Conservation (phyloP, 2,888 invertebrate genomes). For the Sinotaia quadrata region DNA sequence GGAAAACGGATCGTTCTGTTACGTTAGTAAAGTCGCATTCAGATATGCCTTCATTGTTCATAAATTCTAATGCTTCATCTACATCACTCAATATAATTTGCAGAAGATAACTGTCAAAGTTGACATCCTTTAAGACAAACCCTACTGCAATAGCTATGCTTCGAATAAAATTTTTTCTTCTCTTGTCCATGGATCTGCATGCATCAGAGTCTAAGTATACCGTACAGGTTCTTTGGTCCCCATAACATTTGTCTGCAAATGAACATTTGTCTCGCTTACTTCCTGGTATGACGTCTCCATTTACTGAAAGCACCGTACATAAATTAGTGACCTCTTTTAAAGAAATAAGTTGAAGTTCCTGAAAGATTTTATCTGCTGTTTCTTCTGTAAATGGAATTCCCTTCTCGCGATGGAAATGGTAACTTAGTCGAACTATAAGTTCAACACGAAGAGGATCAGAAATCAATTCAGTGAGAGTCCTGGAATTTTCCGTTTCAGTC, state of each 20-base stretch:
- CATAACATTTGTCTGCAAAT: background rate
- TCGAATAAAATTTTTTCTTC: background rate
- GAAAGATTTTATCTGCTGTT: background rate
- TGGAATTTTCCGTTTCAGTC: background rate
- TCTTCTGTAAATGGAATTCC: background rate
- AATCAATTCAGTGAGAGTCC: background rate
- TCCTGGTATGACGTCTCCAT: background rate
- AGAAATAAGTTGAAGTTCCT: slow-evolving; percentile 4
- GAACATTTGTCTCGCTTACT: background rate
- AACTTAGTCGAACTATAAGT: slow-evolving; percentile 7
- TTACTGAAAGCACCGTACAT: background rate
- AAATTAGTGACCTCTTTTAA: slow-evolving; percentile 7
- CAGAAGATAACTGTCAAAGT: background rate
- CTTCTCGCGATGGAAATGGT: background rate
- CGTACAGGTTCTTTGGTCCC: background rate
- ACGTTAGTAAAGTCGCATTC: background rate
- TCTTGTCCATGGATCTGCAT: background rate
- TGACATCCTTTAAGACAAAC: slow-evolving; percentile 7
- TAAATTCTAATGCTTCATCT: background rate
- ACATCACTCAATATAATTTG: background rate
- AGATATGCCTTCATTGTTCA: background rate
- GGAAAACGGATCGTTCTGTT: slow-evolving; percentile 8
- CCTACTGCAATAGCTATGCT: background rate
- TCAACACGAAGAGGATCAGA: background rate
- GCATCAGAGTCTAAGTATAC: background rate